Evolutionary conservation across 1,140 invertebrate genomes (phyloP).

Genomic region (Eufriesea mexicana): DNA sequence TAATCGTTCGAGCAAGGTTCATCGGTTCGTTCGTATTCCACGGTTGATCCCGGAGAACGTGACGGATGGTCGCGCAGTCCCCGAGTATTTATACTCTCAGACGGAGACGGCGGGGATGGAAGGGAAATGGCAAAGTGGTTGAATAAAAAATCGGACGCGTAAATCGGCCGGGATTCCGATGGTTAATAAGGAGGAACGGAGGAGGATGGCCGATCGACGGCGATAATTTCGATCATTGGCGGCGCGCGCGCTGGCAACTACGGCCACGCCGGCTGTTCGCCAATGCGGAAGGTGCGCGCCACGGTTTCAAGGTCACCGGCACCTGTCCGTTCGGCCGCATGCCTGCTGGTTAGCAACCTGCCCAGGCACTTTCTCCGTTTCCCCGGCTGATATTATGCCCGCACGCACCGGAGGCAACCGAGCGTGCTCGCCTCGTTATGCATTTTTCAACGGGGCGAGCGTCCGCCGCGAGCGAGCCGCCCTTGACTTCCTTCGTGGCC

Average conservation of each 20-base stretch:
- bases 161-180: background rate
- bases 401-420: constrained; percentile 4
- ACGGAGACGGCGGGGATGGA: too few relatives aligned
- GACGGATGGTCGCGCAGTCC: background rate
- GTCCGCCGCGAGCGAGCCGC: background rate
- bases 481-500: constrained; percentile 2
- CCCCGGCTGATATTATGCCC: constrained; percentile 40
- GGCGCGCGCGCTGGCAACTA: background rate
- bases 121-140: too few relatives aligned
- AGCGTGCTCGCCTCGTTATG: constrained; percentile 29
- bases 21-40: background rate
- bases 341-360: constrained; percentile 46
- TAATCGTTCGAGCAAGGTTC: background rate
- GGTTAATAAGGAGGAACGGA: background rate
- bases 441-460: constrained; percentile 35
- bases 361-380: constrained; percentile 55
- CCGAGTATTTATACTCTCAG: too few relatives aligned
- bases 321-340: constrained; percentile 46
- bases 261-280: constrained; percentile 18
- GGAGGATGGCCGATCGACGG: too few relatives aligned
- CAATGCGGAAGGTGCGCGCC: constrained; percentile 46
- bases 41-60: background rate
- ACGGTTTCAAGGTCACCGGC: constrained; percentile 43
- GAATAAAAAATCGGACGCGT: too few relatives aligned
- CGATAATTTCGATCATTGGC: constrained; percentile 28